Base-by-base conservation (phyloP, 2,113 vertebrate genomes). In the Sinocyclocheilus anshuiensis region DNA sequence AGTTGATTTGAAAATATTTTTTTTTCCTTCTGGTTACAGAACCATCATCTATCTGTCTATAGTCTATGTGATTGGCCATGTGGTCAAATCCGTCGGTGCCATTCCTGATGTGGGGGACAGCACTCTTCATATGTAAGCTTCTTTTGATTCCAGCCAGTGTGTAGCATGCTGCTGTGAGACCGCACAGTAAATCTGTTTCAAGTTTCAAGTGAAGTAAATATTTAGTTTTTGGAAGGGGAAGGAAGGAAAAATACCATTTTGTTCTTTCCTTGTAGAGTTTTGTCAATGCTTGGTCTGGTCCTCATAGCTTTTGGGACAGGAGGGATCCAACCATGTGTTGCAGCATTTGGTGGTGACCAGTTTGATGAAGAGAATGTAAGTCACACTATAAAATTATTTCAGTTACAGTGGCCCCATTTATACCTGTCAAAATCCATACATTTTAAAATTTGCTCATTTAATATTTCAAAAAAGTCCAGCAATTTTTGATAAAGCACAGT, bases 311-410 rank as follows among this genome's bases (percentile, higher is more conserved):
- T 99, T 77, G 42, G 42, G 42, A 45, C 42, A 45, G 42, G 42
- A 2, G 42, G 42, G 42, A 45, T 45, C 42, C 9, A 99, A 92
- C 98, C 98, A 33, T 99, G 98, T 3, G 98, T 99, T 79, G 94
- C 98, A 75, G 98, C 98, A 3, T 99, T 99, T 84, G 98, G 98
- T 90, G 98, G 98, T 87, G 98, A 99, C 91, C 98, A 99, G 91
- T 99, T 99, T 94, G 96, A 97, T 22, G 96, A 98, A 80, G 93
- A 97, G 24, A 93, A 98, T 86, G 98, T 99, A 94, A 97, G 15
- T 81, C 74, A 76, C 3, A 20, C 22, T 3, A 71, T 16, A 20
- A 36, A 33, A 39, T 22, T 4, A 20, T 36, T 20, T 72, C 33
- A 39, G 18, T 0, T 71, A 16, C 55, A 4, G 6, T 42, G 8